Conservation (phyloP, 2,113 vertebrate species). For the Felis chaus region DNA sequence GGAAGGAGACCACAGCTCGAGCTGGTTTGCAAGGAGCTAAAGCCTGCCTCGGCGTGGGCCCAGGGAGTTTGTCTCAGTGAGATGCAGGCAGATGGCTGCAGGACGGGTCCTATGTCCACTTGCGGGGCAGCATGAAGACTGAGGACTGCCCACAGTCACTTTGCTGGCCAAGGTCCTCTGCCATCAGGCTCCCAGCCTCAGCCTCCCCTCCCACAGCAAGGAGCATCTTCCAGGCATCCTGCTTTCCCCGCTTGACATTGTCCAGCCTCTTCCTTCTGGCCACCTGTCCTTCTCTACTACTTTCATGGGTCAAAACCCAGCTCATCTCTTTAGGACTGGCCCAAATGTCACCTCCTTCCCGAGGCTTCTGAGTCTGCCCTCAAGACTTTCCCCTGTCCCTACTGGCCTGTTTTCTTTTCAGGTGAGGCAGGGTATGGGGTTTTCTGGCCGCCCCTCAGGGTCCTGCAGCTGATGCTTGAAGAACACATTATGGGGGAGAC, state of each 20-base stretch:
- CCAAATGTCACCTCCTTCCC: background rate
- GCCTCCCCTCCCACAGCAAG: background rate
- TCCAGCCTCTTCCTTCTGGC: background rate
- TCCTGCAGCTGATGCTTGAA: background rate
- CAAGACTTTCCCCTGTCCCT: background rate
- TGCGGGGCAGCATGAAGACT: background rate
- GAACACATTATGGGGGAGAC: background rate
- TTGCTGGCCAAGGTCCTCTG: background rate
- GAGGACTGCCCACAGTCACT: background rate
- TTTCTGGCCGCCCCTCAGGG: background rate
- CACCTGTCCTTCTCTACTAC: background rate
- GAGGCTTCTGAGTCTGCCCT: background rate
- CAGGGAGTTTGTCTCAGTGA: background rate
- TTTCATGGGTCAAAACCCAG: background rate
- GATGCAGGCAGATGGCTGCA: background rate
- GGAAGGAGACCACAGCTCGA: background rate
- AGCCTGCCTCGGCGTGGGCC: accelerated
- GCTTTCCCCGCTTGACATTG: accelerated
- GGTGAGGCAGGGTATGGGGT: background rate
- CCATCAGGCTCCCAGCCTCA: background rate
- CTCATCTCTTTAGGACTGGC: background rate
- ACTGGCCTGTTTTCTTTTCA: background rate
- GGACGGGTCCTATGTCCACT: background rate
- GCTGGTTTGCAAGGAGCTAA: background rate
- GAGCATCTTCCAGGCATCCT: background rate